Percentiles rank a stretch among this genome's conserved stretches.
These are phyloP conservation scores for Bombycilla garrulus DNA, from an alignment of 2,113 vertebrate species.

Conservation along the genomic window DNA sequence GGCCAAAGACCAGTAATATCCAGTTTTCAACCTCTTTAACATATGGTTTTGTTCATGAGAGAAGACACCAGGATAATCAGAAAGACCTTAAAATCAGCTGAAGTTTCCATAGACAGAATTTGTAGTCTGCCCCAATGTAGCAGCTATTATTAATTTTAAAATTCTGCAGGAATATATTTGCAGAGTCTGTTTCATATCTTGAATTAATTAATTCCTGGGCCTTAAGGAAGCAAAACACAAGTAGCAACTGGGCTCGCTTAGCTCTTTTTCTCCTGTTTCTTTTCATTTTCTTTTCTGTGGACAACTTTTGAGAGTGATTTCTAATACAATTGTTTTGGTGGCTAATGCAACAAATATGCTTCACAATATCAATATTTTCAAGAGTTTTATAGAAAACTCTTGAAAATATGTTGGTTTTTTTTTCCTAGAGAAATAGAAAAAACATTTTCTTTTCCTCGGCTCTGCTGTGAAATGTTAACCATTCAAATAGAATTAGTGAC, in stretches of 20 bases:
- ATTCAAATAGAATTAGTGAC: background rate
- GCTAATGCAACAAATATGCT: background rate
- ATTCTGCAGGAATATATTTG: background rate
- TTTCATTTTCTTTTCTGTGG: background rate
- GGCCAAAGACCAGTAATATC: fast-evolving
- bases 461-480: background rate
- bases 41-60: background rate
- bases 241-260: background rate
- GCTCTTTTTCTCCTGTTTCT: background rate
- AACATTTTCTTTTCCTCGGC: background rate
- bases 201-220: background rate
- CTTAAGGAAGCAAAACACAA: background rate
- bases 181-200: background rate
- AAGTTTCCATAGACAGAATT: background rate
- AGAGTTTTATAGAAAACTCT: background rate
- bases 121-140: background rate
- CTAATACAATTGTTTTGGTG: background rate
- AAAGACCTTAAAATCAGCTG: background rate
- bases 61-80: background rate
- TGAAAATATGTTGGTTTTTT: background rate
- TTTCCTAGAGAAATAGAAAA: background rate
- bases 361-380: background rate
- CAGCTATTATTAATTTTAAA: background rate
- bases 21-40: background rate
- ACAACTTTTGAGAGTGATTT: background rate